Conservation (phyloP, 1,140 invertebrate genomes). For the Drosophila virilis region DNA sequence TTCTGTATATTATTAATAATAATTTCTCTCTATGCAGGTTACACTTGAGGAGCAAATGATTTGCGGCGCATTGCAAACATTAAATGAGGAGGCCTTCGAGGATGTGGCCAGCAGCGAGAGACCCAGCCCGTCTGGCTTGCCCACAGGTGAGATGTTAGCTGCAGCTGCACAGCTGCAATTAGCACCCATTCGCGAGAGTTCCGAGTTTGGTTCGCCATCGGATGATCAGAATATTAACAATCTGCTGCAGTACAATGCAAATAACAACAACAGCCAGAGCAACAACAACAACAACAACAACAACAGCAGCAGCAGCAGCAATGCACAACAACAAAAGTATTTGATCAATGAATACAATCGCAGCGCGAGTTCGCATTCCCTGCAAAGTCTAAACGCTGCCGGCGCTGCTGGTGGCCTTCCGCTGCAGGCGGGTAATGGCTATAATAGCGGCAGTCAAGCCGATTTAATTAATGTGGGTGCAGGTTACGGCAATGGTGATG, state of each 20-base stretch:
- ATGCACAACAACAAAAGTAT: slow-evolving; percentile 53
- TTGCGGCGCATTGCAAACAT: slow-evolving; percentile 94
- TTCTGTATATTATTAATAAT: background rate
- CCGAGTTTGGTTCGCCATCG: slow-evolving; percentile 82
- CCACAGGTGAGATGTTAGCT: slow-evolving; percentile 84
- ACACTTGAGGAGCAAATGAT: slow-evolving; percentile 97
- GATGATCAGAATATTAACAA: slow-evolving; percentile 67
- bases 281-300: slow-evolving; percentile 27
- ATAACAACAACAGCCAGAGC: slow-evolving; percentile 24
- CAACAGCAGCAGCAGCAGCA: slow-evolving; percentile 20
- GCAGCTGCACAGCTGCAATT: slow-evolving; percentile 82
- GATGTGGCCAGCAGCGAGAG: slow-evolving; percentile 89
- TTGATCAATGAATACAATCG: slow-evolving; percentile 69
- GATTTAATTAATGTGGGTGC: slow-evolving; percentile 58
- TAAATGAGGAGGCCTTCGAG: slow-evolving; percentile 96
- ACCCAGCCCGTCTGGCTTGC: slow-evolving; percentile 84
- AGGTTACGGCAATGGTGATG: slow-evolving; percentile 25
- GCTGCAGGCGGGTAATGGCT: slow-evolving; percentile 63
- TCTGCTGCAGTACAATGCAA: slow-evolving; percentile 51
- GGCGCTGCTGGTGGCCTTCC: slow-evolving; percentile 36
- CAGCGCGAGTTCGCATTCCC: slow-evolving; percentile 75
- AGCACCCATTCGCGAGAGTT: slow-evolving; percentile 83
- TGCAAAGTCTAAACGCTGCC: slow-evolving; percentile 67
- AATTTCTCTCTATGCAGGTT: slow-evolving; percentile 87
- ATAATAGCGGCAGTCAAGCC: slow-evolving; percentile 51